A percentile compares a stretch with the other conserved stretches of the same genome.
phyloP scores from a whole-genome alignment of 2,888 invertebrate genomes.

The Diplazon laetatorius region DNA sequence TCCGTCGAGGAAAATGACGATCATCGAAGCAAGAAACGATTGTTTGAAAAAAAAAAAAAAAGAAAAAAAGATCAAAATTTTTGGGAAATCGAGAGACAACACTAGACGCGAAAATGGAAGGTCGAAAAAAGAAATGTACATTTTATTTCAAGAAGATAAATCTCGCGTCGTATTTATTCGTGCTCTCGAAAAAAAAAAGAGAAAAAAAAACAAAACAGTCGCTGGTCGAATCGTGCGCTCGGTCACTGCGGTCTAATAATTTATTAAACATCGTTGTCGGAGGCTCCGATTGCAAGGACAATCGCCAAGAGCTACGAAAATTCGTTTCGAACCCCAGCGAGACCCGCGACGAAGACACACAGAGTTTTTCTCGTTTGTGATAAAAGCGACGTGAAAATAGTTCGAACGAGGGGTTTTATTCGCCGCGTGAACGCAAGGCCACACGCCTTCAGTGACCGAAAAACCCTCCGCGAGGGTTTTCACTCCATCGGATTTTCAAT shows the following conservation, averaged over 20 bases:
- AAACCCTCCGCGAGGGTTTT: conserved; percentile 67
- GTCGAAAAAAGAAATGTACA: no score
- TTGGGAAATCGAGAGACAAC: no score
- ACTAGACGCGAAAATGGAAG: no score
- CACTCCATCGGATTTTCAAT: conserved; percentile 65
- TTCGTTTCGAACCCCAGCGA: no score
- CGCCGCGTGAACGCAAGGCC: conserved; percentile 54
- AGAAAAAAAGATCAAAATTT: no score
- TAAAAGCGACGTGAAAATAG: no score
- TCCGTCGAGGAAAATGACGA: conserved; percentile 11
- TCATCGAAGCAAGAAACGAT: conserved; percentile 23
- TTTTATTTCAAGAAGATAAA: no score
- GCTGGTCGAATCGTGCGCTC: conserved; percentile 52
- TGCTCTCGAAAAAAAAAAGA: background rate
- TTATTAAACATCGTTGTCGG: conserved; percentile 52
- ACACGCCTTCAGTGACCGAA: conserved; percentile 66
- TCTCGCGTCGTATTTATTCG: background rate
- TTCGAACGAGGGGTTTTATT: background rate
- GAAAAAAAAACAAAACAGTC: conserved; percentile 18
- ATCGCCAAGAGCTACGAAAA: background rate
- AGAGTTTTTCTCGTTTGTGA: no score
- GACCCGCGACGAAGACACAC: no score
- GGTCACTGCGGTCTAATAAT: conserved; percentile 60
- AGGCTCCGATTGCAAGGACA: background rate
- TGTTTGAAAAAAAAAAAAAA: conserved; percentile 4